phyloP scores from a whole-genome alignment of 1,140 invertebrate genomes.

The Macrotrachela quadricornifera region DNA sequence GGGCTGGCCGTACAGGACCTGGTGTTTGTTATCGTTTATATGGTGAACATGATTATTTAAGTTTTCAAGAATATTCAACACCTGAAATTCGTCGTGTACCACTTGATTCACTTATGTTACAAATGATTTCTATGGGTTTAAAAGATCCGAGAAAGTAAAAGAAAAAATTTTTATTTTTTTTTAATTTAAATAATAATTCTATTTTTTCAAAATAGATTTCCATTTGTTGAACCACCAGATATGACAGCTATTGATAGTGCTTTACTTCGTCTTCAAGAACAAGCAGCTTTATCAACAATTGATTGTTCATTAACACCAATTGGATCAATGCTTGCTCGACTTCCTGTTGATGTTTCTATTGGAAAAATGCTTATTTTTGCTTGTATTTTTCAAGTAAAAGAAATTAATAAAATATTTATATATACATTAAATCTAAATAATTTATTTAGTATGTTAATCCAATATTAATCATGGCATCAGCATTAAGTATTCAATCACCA shows the following conservation, averaged over 20 bases:
- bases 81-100: slow-evolving; percentile 79
- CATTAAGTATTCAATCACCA: slow-evolving; percentile 72
- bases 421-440: background rate
- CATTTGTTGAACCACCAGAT: slow-evolving; percentile 71
- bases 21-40: slow-evolving; percentile 52
- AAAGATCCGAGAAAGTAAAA: slow-evolving; percentile 47
- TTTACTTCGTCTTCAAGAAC: slow-evolving; percentile 57
- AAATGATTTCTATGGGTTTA: slow-evolving; percentile 83
- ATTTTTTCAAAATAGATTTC: slow-evolving; percentile 43
- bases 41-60: slow-evolving; percentile 58
- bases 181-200: no score
- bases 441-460: slow-evolving; percentile 45
- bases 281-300: slow-evolving; percentile 54
- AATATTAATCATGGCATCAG: slow-evolving; percentile 67
- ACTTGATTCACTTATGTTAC: slow-evolving; percentile 66
- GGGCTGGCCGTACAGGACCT: slow-evolving; percentile 45
- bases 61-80: slow-evolving; percentile 51
- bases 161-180: no score
- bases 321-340: slow-evolving; percentile 58
- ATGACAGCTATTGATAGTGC: slow-evolving; percentile 61
- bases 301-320: slow-evolving; percentile 61
- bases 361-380: slow-evolving; percentile 89
- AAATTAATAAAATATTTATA: background rate
- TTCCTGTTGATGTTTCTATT: slow-evolving; percentile 80
- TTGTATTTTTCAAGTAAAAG: slow-evolving; percentile 44